Base-by-base conservation (phyloP, 2,888 invertebrate species). In the Apodemia duryi region DNA sequence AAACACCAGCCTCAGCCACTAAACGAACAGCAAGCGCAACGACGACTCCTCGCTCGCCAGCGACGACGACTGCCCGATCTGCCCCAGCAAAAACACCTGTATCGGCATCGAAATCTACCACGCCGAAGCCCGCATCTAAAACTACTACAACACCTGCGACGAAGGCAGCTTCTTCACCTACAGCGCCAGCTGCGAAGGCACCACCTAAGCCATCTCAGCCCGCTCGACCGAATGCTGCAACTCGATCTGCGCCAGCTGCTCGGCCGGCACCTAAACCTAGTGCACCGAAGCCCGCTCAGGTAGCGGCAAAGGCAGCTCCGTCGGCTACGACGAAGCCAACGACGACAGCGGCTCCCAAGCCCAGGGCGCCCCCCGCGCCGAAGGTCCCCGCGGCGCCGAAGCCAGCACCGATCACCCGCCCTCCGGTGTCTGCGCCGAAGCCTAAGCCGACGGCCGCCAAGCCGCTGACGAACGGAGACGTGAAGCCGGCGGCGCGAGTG, bases 401-500 rank as follows among this genome's bases (percentile, higher is more conserved):
- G 68, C 82, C 60, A 70, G 76, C 29, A 74, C 75, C 49, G 71
- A 74, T 11, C 21, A 57, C 72, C 10, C 69, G 70, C 62, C 67
- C 75, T 9, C 63, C 67, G 1, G 21, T 61, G 5, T 62, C 74
- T 5, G 74, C 13, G 7, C 67, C 83, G 41, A 83, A 78, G 51
- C 73, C 76, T 2, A 78, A 77, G 65, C 74, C 76, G 35, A 79
- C 79, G 64, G 75, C 77, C 7, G 72, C 78, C 0, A 93, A 89
- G 75, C 70, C 71, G 28, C 93, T 93, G 9, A 75, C 91, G 2
- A 94, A 94, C 74, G 94, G 94, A 11, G 94, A 94, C 76, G 72
- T 70, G 66, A 79, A 66, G 69, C 70, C 68, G 73, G 75, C 66
- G 67, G 75, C 72, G 68, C 70, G 82, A 67, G 74, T 80, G 62